Percentiles rank a stretch among this genome's conserved stretches.
Conservation (phyloP, 2,888 invertebrate genomes). For the Melieria picta region DNA sequence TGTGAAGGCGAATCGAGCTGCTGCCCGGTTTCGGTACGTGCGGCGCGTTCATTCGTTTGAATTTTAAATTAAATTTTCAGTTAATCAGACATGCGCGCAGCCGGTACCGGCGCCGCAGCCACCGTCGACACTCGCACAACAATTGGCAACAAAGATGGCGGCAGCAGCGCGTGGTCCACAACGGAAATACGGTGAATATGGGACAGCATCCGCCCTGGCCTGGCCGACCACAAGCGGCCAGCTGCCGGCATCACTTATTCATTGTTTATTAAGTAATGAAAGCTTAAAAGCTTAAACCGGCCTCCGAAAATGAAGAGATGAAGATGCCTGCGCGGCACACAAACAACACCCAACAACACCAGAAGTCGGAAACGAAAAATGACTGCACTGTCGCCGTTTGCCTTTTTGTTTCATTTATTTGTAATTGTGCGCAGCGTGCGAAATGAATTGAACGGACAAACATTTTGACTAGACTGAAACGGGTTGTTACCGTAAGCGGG, state of each 20-base stretch:
- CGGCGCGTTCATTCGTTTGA: constrained; percentile 37
- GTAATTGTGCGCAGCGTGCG: constrained; percentile 26
- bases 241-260: constrained; percentile 32
- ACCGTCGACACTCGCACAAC: constrained; percentile 15
- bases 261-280: constrained; percentile 35
- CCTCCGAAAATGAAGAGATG: background rate
- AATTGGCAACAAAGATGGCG: constrained; percentile 22
- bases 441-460: constrained; percentile 26
- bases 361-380: constrained; percentile 1
- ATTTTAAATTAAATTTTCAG: constrained; percentile 45
- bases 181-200: constrained; percentile 23
- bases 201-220: constrained; percentile 21
- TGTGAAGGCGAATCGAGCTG: too few species aligned
- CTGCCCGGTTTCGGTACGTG: too few species aligned
- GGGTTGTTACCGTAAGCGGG: background rate
- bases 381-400: constrained; percentile 6
- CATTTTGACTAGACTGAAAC: constrained; percentile 16
- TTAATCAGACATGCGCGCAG: constrained; percentile 42
- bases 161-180: constrained; percentile 9
- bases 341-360: constrained; percentile 1
- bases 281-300: constrained; percentile 34
- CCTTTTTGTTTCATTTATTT: constrained; percentile 20
- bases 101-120: background rate
- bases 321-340: background rate
- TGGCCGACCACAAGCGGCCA: background rate